Conservation (phyloP, 2,113 vertebrate species). For the Falcunculus frontatus region DNA sequence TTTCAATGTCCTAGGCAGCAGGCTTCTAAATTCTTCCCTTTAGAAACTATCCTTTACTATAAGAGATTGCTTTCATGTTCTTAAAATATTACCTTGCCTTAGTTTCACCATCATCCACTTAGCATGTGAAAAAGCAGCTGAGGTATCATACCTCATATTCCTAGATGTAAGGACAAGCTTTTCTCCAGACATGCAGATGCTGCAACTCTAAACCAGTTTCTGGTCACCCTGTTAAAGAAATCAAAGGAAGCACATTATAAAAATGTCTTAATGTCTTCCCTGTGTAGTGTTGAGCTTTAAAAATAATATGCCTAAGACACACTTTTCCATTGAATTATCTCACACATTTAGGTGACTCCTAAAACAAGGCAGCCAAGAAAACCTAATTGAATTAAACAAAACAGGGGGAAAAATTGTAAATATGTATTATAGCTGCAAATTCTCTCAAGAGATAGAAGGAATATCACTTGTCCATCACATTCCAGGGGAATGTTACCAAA, state of each 20-base stretch:
- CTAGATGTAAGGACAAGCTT: not conserved
- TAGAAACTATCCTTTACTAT: not conserved
- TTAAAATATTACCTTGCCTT: not conserved
- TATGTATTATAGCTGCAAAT: not conserved
- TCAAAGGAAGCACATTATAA: not conserved
- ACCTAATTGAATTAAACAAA: not conserved
- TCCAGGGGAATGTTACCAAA: not conserved
- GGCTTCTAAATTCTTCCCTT: not conserved
- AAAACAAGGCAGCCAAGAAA: not conserved
- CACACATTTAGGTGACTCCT: not conserved
- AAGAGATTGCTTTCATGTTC: not conserved
- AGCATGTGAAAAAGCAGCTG: not conserved
- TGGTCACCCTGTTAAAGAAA: not conserved
- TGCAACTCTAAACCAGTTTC: not conserved
- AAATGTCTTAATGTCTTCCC: not conserved
- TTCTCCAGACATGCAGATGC: not conserved
- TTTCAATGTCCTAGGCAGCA: not conserved
- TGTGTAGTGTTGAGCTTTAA: not conserved
- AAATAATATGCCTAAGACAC: not conserved
- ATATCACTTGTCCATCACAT: not conserved
- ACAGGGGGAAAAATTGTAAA: not conserved
- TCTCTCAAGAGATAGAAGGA: not conserved
- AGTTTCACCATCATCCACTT: not conserved
- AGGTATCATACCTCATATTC: not conserved
- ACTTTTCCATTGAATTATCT: not conserved